Conservation (phyloP, 2,113 vertebrate species). For the Noctilio leporinus region DNA sequence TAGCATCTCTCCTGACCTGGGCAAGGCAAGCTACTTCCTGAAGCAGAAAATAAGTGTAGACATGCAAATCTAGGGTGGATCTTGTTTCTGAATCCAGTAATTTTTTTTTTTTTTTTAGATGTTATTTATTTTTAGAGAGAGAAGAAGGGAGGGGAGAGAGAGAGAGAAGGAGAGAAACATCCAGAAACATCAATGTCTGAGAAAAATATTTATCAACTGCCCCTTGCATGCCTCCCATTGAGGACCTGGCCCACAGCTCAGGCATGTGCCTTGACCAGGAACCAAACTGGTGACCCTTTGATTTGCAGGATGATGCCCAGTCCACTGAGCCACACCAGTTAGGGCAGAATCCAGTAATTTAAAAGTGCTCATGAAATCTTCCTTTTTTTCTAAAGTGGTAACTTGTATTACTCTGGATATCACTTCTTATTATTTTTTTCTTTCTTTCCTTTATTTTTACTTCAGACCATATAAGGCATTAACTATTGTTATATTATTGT, state of each 20-base stretch:
- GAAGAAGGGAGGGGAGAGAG: no score
- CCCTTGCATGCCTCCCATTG: no score
- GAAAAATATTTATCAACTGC: no score
- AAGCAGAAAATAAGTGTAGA: not conserved
- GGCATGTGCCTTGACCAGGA: no score
- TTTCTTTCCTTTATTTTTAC: not conserved
- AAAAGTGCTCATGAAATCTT: not conserved
- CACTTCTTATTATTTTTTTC: not conserved
- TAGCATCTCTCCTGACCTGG: not conserved
- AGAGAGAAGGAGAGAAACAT: no score
- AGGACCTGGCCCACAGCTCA: no score
- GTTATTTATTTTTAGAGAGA: no score
- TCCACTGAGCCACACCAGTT: no score
- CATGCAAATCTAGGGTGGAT: not conserved
- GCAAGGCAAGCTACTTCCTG: not conserved
- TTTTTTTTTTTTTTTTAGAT: not conserved
- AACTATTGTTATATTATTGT: conserved; percentile 62
- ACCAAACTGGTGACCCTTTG: no score
- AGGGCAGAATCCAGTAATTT: not conserved
- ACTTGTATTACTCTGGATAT: conserved; percentile 3
- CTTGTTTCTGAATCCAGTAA: not conserved
- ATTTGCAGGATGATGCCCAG: no score
- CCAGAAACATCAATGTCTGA: no score
- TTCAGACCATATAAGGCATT: conserved; percentile 11
- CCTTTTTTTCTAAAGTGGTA: conserved; percentile 11